Evolutionary conservation across 2,888 invertebrate genomes (phyloP).

Genomic region (Heteromyza rotundicornis): DNA sequence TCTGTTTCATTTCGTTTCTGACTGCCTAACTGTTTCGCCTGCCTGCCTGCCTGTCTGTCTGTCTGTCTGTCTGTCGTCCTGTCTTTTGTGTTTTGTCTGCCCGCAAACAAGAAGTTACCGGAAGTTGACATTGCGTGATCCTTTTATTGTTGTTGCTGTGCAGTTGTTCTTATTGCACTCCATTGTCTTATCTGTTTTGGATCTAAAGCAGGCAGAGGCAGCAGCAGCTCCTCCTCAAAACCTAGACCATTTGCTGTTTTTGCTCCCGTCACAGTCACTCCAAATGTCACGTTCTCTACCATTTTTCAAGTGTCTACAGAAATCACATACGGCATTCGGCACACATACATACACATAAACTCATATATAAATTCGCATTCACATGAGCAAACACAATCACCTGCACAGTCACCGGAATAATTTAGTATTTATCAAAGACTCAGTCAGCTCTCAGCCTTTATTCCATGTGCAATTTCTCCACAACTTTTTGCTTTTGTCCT

Average conservation of each 20-base stretch:
- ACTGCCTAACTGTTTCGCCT: background rate
- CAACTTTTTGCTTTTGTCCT: too few relatives aligned
- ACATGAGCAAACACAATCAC: too few relatives aligned
- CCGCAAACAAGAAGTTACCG: background rate
- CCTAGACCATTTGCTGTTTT: background rate
- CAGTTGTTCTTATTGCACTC: constrained; percentile 24
- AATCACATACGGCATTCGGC: background rate
- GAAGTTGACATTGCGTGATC: constrained; percentile 7
- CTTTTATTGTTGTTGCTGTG: constrained; percentile 22
- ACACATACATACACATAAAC: background rate
- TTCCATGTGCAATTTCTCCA: too few relatives aligned
- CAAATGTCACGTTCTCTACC: background rate
- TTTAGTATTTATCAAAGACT: too few relatives aligned
- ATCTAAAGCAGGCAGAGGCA: background rate
- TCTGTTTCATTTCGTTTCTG: background rate
- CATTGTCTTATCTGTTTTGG: background rate
- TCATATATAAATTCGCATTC: too few relatives aligned
- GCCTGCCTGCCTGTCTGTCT: background rate
- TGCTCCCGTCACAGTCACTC: background rate
- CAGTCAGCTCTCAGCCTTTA: too few relatives aligned
- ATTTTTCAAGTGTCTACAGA: background rate
- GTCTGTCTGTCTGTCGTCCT: constrained; percentile 8
- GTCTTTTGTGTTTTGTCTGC: background rate
- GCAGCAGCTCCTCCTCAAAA: background rate
- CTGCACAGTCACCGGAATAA: too few relatives aligned